These are phyloP conservation scores for Philhelius pedissequus DNA, from an alignment of 2,888 invertebrate genomes.

Conservation along the genomic window DNA sequence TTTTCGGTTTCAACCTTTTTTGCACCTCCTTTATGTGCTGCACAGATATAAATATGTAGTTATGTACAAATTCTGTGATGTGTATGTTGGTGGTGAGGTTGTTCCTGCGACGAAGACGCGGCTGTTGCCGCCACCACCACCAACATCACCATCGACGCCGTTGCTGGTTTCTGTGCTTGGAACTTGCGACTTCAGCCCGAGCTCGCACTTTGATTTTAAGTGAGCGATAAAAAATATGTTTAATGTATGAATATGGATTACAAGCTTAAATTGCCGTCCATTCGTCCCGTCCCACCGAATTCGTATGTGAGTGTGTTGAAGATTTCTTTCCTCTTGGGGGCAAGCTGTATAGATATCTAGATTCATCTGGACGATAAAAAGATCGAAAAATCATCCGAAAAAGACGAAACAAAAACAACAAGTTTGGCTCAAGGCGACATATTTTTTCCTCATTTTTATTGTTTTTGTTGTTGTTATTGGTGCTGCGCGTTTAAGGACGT, in stretches of 20 bases:
- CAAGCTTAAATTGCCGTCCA: constrained; percentile 66
- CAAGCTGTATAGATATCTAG: constrained; percentile 59
- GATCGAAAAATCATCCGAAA: constrained; percentile 55
- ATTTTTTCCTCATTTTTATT: not conserved
- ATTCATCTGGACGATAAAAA: constrained; percentile 58
- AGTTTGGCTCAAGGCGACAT: constrained; percentile 61
- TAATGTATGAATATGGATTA: constrained; percentile 74
- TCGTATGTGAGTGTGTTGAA: not conserved
- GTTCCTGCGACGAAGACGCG: not conserved
- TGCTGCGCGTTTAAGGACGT: not conserved
- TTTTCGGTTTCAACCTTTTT: constrained; percentile 73
- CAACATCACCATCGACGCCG: not conserved
- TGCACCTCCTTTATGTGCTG: constrained; percentile 65
- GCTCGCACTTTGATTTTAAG: constrained; percentile 65
- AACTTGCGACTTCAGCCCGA: constrained; percentile 23
- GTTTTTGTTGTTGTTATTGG: not conserved
- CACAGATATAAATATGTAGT: not conserved
- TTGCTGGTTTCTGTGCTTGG: not conserved
- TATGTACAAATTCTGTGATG: constrained; percentile 44
- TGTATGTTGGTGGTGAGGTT: constrained; percentile 47
- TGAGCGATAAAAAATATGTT: constrained; percentile 66
- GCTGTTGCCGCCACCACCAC: not conserved
- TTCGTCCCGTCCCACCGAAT: not conserved
- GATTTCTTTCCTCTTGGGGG: constrained; percentile 13
- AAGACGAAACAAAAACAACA: constrained; percentile 27